phyloP scores from a whole-genome alignment of 2,888 invertebrate genomes.

The Campopleginae sp. region DNA sequence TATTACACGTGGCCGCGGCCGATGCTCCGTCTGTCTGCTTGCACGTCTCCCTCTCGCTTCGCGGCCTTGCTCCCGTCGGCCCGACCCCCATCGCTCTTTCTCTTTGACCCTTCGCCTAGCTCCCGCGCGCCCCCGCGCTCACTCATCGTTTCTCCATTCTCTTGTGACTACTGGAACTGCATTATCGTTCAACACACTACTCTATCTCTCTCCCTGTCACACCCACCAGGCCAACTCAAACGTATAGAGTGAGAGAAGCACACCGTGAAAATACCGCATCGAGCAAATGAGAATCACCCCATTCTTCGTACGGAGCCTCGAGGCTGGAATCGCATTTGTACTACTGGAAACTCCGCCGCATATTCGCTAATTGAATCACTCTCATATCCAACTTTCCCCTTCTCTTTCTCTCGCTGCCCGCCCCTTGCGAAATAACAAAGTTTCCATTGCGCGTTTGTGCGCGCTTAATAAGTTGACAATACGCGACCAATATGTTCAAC shows the following conservation, averaged over 20 bases:
- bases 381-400: slow-evolving; percentile 49
- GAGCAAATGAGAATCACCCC: slow-evolving; percentile 42
- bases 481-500: slow-evolving; percentile 6
- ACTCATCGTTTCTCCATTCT: slow-evolving; percentile 56
- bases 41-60: neutral
- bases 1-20: slow-evolving; percentile 81
- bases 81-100: neutral
- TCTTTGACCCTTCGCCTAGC: slow-evolving; percentile 73
- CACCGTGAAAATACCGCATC: slow-evolving; percentile 34
- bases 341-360: slow-evolving; percentile 65
- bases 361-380: slow-evolving; percentile 71
- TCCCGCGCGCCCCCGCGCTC: slow-evolving; percentile 42
- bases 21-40: slow-evolving; percentile 65
- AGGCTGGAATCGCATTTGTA: slow-evolving; percentile 66
- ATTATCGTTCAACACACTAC: slow-evolving; percentile 66
- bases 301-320: slow-evolving; percentile 13
- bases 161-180: slow-evolving; percentile 59
- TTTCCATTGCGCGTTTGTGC: slow-evolving; percentile 38
- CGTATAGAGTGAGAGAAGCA: neutral
- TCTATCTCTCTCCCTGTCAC: slow-evolving; percentile 8
- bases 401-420: slow-evolving; percentile 16
- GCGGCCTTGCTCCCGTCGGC: neutral
- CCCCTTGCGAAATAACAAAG: slow-evolving; percentile 50
- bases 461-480: slow-evolving; percentile 1
- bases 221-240: neutral